Evolutionary conservation across 2,888 invertebrate genomes (phyloP), one percentile per base, ranked within the genome.

Genomic region (Tridacna crocea): DNA sequence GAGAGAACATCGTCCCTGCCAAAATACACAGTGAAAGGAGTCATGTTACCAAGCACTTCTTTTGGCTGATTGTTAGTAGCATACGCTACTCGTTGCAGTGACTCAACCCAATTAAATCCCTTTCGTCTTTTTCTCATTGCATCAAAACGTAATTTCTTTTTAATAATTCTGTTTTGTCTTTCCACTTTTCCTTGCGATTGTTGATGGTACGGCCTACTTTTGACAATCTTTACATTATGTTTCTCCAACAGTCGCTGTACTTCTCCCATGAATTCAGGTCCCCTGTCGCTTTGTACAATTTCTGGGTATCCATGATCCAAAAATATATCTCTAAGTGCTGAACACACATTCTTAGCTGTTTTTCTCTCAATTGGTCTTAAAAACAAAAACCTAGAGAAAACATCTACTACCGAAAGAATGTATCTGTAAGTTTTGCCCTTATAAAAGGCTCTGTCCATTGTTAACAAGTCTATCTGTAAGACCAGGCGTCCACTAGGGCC

Each of bases 281-380:
- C 63, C 15, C 27, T 65, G 63, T 77, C 77, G 27, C 51, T 13
- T 58, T 77, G 66, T 60, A 51, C n/a, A 24, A 55, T 65, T 51
- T 47, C n/a, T 0, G 65, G 48, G 22, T 46, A 75, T 15, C 63
- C 27, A 46, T 63, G 61, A 47, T 47, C 61, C 24, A 47, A n/a
- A 48, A 75, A 63, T 75, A 75, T 75, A 36, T 75, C 58, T 22
- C 24, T 75, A 17, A 61, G 26, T 51, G 60, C 58, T 66, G 13
- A 26, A 17, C 61, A 60, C 17, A 72, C 72, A 47, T 26, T 22
- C 22, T 72, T 72, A 24, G 36, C 24, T 51, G 17, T 51, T 46
- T 72, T 72, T 26, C 51, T 51, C 24, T 48, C n/a, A 10, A 72
- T 51, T 36, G 72, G 72, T 51, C 72, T 72, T 4, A 48, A 46